phyloP scores from a whole-genome alignment of 2,797 vertebrate species.

The Hypotaenidia philippensis region DNA sequence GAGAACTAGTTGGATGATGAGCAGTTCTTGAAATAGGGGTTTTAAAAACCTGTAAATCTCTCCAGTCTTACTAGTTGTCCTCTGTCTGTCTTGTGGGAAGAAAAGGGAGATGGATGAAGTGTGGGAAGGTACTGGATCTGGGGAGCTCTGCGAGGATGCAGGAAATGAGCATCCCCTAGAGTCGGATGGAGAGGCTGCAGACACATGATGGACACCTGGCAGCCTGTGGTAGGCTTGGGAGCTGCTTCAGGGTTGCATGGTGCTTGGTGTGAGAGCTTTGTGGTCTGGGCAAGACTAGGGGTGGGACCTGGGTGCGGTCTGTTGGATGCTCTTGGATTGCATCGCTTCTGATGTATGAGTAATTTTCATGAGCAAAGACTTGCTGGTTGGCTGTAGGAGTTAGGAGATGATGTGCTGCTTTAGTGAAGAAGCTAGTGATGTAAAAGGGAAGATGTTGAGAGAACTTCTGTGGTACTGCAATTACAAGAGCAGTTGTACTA shows the following conservation, averaged over 20 bases:
- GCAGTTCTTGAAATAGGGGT: fast-evolving
- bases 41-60: background rate
- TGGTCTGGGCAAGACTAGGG: background rate
- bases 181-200: background rate
- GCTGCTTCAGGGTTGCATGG: background rate
- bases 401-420: background rate
- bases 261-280: fast-evolving
- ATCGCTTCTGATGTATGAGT: background rate
- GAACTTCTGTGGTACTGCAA: background rate
- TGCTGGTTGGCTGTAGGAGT: background rate
- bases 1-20: background rate
- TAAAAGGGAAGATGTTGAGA: background rate
- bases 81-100: background rate
- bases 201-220: background rate
- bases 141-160: background rate
- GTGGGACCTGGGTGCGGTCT: background rate
- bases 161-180: background rate
- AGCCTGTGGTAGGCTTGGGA: background rate
- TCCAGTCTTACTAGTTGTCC: background rate
- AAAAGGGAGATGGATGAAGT: background rate
- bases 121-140: background rate
- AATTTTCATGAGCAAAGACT: background rate
- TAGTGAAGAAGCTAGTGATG: background rate
- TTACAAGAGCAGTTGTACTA: background rate
- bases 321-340: background rate